phyloP scores from a whole-genome alignment of 2,113 vertebrate species.

The Bothrops jararaca region DNA sequence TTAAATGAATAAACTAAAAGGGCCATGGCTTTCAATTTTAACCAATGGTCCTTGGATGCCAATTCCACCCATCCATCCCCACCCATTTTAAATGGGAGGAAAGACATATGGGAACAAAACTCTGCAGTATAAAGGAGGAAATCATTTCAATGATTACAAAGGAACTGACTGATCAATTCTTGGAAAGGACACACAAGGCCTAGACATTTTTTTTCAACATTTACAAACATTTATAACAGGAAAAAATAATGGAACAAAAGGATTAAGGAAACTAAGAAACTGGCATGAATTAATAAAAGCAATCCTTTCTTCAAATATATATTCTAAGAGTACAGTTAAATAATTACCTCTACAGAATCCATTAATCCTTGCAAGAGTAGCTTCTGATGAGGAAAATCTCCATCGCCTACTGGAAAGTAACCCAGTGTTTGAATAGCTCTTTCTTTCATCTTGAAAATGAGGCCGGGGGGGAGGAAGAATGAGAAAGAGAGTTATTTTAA shows the following conservation, averaged over 20 bases:
- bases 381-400: conserved; percentile 91
- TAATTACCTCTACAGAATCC: conserved; percentile 94
- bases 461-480: conserved; percentile 26
- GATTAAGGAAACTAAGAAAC: background rate
- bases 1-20: background rate
- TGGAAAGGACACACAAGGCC: background rate
- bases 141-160: background rate
- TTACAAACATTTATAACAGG: background rate
- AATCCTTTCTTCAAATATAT: background rate
- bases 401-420: conserved; percentile 94
- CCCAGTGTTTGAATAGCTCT: conserved; percentile 90
- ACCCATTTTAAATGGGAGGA: background rate
- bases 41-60: background rate
- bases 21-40: background rate
- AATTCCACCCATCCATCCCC: background rate
- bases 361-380: conserved; percentile 93
- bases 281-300: background rate
- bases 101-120: background rate
- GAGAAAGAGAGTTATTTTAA: background rate
- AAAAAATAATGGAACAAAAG: background rate
- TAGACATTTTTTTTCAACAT: background rate
- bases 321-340: conserved; percentile 10
- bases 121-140: background rate
- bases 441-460: conserved; percentile 88
- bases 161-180: background rate